Evolutionary conservation across 2,888 invertebrate genomes (phyloP).

Genomic region (Didymodactylos carnosus): DNA sequence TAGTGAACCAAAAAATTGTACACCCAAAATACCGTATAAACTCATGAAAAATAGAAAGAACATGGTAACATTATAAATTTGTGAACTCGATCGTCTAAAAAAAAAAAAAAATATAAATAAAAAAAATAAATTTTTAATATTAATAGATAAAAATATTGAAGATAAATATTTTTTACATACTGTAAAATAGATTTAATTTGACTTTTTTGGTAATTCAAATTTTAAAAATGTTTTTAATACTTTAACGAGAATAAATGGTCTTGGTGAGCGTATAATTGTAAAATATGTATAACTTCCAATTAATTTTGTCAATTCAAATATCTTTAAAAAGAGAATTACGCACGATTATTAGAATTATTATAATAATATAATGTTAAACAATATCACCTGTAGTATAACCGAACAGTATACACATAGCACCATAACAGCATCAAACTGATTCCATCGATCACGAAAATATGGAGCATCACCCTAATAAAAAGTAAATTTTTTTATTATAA

Average conservation of each 20-base stretch:
- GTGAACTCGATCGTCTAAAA: slow-evolving; percentile 86
- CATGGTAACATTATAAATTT: slow-evolving; percentile 96
- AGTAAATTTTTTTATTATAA: no score
- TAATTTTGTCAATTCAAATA: no score
- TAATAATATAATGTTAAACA: no score
- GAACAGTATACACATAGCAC: slow-evolving; percentile 90
- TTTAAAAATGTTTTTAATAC: slow-evolving; percentile 88
- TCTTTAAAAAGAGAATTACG: slow-evolving; percentile 31
- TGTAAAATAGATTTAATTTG: slow-evolving; percentile 97
- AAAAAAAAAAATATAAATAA: not conserved
- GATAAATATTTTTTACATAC: no score
- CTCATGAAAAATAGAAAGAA: slow-evolving; percentile 99
- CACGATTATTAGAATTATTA: no score
- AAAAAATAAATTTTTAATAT: no score
- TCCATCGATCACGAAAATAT: slow-evolving; percentile 93
- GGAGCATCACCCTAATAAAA: slow-evolving; percentile 59
- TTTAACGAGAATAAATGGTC: slow-evolving; percentile 89
- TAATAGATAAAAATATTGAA: no score
- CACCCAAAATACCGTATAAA: slow-evolving; percentile 83
- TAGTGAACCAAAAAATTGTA: slow-evolving; percentile 93
- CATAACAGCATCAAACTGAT: slow-evolving; percentile 95
- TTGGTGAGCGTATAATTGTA: slow-evolving; percentile 72
- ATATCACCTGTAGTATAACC: slow-evolving; percentile 55
- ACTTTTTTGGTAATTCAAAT: slow-evolving; percentile 93
- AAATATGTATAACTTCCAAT: slow-evolving; percentile 53